Evolutionary conservation across 2,113 vertebrate genomes (phyloP).

Genomic region (Myotis brandtii): DNA sequence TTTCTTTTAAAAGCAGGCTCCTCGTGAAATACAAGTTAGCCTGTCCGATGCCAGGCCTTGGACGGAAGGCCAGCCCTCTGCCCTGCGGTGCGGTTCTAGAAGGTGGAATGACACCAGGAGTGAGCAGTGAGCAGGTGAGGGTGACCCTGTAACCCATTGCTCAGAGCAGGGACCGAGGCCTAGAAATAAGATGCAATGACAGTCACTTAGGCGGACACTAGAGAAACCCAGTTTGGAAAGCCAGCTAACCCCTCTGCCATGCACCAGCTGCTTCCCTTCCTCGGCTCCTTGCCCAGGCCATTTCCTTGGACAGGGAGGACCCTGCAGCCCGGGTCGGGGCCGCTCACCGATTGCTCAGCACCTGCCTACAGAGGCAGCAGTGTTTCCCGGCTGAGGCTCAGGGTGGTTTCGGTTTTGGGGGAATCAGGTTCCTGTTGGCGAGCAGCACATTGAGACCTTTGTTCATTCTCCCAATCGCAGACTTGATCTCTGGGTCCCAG

Average conservation of each 20-base stretch:
- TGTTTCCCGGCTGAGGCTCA: not conserved
- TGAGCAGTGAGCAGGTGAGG: not conserved
- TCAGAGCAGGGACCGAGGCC: not conserved
- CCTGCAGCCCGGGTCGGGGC: not conserved
- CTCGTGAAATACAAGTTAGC: not conserved
- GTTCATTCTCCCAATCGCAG: conserved; percentile 22
- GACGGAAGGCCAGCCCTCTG: not conserved
- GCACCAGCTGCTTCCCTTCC: not conserved
- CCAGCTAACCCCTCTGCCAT: not conserved
- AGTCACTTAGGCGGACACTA: not conserved
- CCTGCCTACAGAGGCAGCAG: not conserved
- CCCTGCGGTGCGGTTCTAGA: not conserved
- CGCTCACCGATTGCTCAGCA: not conserved
- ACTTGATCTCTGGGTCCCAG: conserved; percentile 48
- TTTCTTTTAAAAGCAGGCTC: not conserved
- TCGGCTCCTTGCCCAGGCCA: not conserved
- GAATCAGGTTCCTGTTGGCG: conserved; percentile 64
- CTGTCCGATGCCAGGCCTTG: not conserved
- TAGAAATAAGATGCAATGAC: too few relatives aligned
- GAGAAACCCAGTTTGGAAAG: not conserved
- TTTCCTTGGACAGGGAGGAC: not conserved
- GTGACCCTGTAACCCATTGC: not conserved
- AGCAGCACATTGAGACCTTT: conserved; percentile 56
- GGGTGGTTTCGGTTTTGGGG: not conserved
- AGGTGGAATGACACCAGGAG: not conserved